Percentiles rank a stretch among this genome's conserved stretches.
Evolutionary conservation across 1,140 invertebrate genomes (phyloP).

Genomic region (Bradynema listronoti): DNA sequence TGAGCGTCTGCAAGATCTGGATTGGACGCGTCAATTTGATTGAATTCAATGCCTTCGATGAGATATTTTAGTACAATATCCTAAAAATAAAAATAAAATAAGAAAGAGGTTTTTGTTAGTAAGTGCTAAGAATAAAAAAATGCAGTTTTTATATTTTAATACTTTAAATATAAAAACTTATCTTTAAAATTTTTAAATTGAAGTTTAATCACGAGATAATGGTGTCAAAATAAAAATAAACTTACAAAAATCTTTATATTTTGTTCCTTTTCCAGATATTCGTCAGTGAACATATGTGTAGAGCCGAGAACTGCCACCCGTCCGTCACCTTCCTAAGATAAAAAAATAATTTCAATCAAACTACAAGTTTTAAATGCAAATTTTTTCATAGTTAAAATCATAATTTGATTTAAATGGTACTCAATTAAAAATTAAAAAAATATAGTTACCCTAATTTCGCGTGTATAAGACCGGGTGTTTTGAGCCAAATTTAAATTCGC

Average conservation of each 20-base stretch:
- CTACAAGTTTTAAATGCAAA: constrained; percentile 9
- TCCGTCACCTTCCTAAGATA: constrained; percentile 56
- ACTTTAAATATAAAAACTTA: too few relatives aligned
- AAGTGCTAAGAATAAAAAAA: too few relatives aligned
- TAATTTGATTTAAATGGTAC: too few relatives aligned
- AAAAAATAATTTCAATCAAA: constrained; percentile 4
- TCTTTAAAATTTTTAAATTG: too few relatives aligned
- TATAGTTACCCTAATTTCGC: too few relatives aligned
- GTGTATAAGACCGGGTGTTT: too few relatives aligned
- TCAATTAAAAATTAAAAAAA: too few relatives aligned
- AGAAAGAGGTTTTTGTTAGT: too few relatives aligned
- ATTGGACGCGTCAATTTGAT: constrained; percentile 80
- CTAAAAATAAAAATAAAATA: constrained; percentile 56
- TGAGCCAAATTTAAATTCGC: too few relatives aligned
- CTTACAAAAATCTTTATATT: constrained; percentile 73
- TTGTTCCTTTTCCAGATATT: constrained; percentile 88
- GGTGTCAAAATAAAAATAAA: too few relatives aligned
- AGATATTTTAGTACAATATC: constrained; percentile 81
- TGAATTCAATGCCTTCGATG: constrained; percentile 67
- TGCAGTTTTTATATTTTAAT: too few relatives aligned
- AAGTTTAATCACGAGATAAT: too few relatives aligned
- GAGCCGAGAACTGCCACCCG: constrained; percentile 65
- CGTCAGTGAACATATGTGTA: constrained; percentile 64
- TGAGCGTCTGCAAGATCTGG: constrained; percentile 86
- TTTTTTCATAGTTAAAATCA: neutral